Evolutionary conservation across 1,140 invertebrate species (phyloP).

Genomic region (Halyomorpha halys): DNA sequence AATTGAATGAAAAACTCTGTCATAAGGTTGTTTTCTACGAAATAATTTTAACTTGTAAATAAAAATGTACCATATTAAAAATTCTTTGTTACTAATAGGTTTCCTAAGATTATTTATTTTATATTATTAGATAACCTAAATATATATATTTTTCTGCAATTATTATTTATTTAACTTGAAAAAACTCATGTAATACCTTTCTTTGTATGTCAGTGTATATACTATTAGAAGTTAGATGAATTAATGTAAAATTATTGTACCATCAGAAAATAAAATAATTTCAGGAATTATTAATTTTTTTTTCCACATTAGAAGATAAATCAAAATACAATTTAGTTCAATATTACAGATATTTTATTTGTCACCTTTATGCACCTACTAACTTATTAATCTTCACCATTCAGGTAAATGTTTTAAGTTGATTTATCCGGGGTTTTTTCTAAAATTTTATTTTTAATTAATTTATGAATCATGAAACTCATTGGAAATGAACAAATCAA

Average conservation of each 20-base stretch:
- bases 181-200: constrained; percentile 17
- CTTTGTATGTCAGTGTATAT: constrained; percentile 22
- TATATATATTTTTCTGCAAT: constrained; percentile 19
- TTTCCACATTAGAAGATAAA: too few species aligned
- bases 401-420: too few species aligned
- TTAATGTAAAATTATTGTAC: constrained; percentile 26
- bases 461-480: too few species aligned
- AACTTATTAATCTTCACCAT: too few species aligned
- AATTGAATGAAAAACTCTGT: constrained; percentile 1
- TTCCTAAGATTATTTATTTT: constrained; percentile 10
- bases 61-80: constrained; percentile 5
- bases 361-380: too few species aligned
- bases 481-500: too few species aligned
- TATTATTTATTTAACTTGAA: constrained; percentile 15
- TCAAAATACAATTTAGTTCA: too few species aligned
- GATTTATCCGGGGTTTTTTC: too few species aligned
- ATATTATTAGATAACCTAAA: constrained; percentile 19
- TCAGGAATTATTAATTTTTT: background rate
- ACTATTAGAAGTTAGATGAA: constrained; percentile 23
- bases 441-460: too few species aligned
- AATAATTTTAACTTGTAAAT: constrained; percentile 7
- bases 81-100: constrained; percentile 13
- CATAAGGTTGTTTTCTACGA: constrained; percentile 6
- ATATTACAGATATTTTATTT: too few species aligned
- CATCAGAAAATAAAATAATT: constrained; percentile 25